phyloP scores from a whole-genome alignment of 2,113 vertebrate genomes.

The Ceyx melanurus region DNA sequence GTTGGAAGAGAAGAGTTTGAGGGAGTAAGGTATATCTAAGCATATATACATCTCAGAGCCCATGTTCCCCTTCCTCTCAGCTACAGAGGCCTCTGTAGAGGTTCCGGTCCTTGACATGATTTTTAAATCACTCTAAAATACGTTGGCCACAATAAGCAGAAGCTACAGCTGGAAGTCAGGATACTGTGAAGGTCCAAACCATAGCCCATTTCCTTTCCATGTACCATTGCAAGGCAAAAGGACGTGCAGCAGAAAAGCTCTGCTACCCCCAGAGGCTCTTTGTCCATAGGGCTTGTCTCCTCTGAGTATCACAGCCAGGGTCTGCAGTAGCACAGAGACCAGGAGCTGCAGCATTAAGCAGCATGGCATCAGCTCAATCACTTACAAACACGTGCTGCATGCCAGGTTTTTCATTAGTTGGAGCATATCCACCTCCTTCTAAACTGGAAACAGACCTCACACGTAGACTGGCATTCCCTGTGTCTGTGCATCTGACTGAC shows the following conservation, averaged over 20 bases:
- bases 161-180: not conserved
- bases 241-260: rapidly evolving
- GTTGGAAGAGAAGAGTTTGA: not conserved
- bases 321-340: rapidly evolving
- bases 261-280: not conserved
- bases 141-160: rapidly evolving
- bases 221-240: not conserved
- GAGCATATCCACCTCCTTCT: not conserved
- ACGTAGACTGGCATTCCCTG: not conserved
- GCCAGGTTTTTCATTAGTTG: not conserved
- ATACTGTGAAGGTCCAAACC: not conserved
- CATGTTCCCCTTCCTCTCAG: not conserved
- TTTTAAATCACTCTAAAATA: not conserved
- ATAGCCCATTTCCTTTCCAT: not conserved
- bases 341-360: not conserved
- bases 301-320: not conserved
- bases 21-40: not conserved
- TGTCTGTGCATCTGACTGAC: not conserved
- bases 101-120: not conserved
- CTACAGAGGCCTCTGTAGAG: not conserved
- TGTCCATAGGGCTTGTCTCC: not conserved
- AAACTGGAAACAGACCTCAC: slow-evolving; percentile 27
- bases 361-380: not conserved
- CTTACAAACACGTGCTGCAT: not conserved
- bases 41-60: not conserved